These are phyloP conservation scores for Sicus ferrugineus DNA, from an alignment of 2,888 invertebrate species.

Conservation along the genomic window DNA sequence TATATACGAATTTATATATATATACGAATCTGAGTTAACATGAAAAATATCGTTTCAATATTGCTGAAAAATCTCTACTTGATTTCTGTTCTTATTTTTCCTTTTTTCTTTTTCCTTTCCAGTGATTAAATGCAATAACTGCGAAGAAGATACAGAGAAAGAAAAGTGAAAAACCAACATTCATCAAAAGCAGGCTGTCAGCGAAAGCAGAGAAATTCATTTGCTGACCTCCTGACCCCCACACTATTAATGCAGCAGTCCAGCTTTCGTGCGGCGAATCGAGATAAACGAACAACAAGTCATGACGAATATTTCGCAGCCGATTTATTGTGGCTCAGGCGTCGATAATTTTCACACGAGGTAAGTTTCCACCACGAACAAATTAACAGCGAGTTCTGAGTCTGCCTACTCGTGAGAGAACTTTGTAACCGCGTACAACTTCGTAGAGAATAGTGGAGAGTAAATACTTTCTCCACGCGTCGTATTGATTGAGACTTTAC, in stretches of 20 bases:
- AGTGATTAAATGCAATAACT: no score
- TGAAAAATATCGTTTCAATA: no score
- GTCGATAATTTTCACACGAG: constrained; percentile 63
- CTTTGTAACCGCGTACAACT: no score
- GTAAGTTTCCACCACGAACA: constrained; percentile 50
- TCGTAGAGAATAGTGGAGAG: no score
- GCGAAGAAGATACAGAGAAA: no score
- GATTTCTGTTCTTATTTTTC: background rate
- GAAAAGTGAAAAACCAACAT: no score
- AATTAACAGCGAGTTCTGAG: background rate
- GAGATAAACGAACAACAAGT: constrained; percentile 32
- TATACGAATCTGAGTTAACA: no score
- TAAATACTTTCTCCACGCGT: no score
- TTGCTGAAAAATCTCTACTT: no score
- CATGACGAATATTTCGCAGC: constrained; percentile 55
- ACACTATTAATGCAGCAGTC: background rate
- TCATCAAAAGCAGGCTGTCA: background rate
- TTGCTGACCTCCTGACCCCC: background rate
- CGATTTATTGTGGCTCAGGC: constrained; percentile 61
- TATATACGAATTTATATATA: no score
- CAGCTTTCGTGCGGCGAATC: background rate
- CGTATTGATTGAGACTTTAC: no score
- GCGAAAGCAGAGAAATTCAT: background rate
- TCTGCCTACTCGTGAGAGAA: background rate
- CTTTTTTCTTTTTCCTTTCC: background rate